Conservation (phyloP, 2,888 invertebrate genomes). For the Onthophagus sagittarius region DNA sequence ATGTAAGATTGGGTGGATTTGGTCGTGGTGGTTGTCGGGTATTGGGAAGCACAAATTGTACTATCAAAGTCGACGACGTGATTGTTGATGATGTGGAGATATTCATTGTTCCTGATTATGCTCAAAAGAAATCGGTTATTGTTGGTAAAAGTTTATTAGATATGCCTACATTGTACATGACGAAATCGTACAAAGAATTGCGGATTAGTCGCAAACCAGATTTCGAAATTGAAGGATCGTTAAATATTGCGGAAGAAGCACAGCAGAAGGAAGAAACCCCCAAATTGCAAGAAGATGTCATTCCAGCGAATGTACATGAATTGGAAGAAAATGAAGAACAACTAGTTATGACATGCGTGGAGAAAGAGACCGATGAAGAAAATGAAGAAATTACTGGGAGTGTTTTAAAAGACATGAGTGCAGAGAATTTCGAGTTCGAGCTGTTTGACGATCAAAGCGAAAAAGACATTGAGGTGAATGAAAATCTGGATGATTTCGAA, state of each 20-base stretch:
- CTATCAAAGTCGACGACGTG: conserved; percentile 14
- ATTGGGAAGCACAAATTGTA: neutral
- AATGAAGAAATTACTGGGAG: too few relatives aligned
- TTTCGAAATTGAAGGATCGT: too few relatives aligned
- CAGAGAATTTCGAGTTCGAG: too few relatives aligned
- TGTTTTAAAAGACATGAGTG: too few relatives aligned
- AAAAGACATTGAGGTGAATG: too few relatives aligned
- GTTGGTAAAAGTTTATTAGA: conserved; percentile 20
- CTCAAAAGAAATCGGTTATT: conserved; percentile 19
- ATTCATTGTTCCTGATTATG: conserved; percentile 19
- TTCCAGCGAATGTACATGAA: too few relatives aligned
- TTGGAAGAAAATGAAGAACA: too few relatives aligned
- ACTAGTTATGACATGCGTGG: too few relatives aligned
- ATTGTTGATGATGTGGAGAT: conserved; percentile 8
- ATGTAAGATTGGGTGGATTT: conserved; percentile 16
- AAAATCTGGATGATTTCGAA: too few relatives aligned
- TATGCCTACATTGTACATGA: conserved; percentile 11
- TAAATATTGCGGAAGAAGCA: neutral
- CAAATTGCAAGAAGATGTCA: neutral
- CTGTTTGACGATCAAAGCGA: too few relatives aligned
- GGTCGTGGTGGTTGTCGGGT: conserved; percentile 18
- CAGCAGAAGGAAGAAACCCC: neutral
- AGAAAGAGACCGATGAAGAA: too few relatives aligned
- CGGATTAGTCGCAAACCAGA: conserved; percentile 6
- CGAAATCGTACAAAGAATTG: conserved; percentile 10